Evolutionary conservation across 2,888 invertebrate genomes (phyloP), one percentile per base, ranked within the genome.

Genomic region (Artemia sinica): DNA sequence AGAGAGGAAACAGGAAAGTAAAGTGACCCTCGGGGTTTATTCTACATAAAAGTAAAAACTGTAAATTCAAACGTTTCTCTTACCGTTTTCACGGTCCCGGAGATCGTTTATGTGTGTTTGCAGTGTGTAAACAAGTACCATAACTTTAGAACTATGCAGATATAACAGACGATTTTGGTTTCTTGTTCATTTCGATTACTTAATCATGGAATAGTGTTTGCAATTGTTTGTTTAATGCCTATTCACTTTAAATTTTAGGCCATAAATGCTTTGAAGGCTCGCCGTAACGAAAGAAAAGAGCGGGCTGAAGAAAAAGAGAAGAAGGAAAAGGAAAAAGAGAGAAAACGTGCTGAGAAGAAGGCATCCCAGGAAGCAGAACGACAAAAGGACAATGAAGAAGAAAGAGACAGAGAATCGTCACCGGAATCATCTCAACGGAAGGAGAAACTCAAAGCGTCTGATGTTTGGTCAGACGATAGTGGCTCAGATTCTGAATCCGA

Each of bases 401-500:
- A 79, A 69, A 78, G 83, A 71, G 80, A 81, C 67, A 83, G 81
- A 73, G 82, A 28, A 50, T 52, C 41, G 67, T 49, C 50, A 18
- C 48, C 67, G 8, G 69, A 68, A 8, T 67, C 82, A 71, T 74
- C 79, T 49, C 81, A 80, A 70, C 73, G 79, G 70, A 77, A 86
- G 74, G 85, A 87, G 11, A 93, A 93, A 75, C 80, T 91, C 50
- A 94, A 94, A 76, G 91, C 95, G 0, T 93, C 93, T 0, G 95
- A 95, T 76, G 91, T 96, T 70, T 96, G 95, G 78, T 95, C 95
- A 0, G 91, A 91, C 74, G 89, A 91, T 74, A 85, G 87, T 9
- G 86, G 85, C 0, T 84, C 84, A 6, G 85, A 85, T 70, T 85
- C 85, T 48, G 87, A 85, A 74, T 81, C 81, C 69, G 77, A 73